Evolutionary conservation across 1,140 invertebrate species (phyloP), one percentile per base, ranked within the genome.

Genomic region (Drosophila funebris): DNA sequence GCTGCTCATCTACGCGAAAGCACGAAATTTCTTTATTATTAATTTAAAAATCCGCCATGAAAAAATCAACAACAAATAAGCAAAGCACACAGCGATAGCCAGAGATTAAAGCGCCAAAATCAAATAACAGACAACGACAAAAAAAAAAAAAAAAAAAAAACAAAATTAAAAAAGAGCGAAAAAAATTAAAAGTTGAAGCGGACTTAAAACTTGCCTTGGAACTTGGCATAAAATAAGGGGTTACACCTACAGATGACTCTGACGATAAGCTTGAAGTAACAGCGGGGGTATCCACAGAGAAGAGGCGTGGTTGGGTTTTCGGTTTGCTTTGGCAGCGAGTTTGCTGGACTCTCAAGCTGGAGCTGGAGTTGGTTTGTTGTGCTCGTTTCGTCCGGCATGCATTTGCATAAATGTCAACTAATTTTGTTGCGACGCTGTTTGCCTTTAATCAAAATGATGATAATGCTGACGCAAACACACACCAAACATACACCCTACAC

Each of bases 331-430:
- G 24, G 24, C 4, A 27, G 24, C 6, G 31, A 33, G 11, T 36
- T n/a, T n/a, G 9, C 33, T 36, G 33, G 33, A n/a, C 33, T 36
- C 4, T 31, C 7, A 0, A 9, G 4, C 29, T 31, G 29, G 29
- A 27, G 24, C 24, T 2, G 31, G 4, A 9, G 11, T 11, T 36
- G 3, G 11, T 13, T 13, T 36, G 33, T 36, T 36, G 11, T 36
- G 13, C 33, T 13, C 33, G 33, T 36, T 36, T 9, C n/a, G 44
- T 27, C 54, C 74, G 37, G 37, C 77, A 85, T 85, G 78, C 82
- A 87, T 87, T 87, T 87, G 82, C 82, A 87, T 87, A 87, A 87
- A 88, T 88, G 83, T 73, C 83, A 88, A 80, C 82, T 87, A 78
- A 87, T 88, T 87, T 83, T 71, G 66, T 27, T 62, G 71, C 58